Evolutionary conservation across 2,888 invertebrate species (phyloP), one percentile per base, ranked within the genome.

Genomic region (Cosmia pyralina): DNA sequence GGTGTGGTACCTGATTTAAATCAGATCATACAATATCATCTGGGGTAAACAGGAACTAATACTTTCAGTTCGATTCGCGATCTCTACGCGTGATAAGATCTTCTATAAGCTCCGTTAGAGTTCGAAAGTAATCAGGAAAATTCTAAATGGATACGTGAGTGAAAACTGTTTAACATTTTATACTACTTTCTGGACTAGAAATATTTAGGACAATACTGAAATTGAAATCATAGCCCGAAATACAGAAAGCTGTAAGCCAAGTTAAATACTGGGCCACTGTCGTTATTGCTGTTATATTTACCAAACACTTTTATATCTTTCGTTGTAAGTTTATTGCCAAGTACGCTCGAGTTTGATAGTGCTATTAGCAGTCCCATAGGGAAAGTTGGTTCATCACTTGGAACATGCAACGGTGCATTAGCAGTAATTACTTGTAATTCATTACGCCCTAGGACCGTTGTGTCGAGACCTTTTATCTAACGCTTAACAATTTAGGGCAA

Each of bases 401-500:
- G 34, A 76, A 73, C 76, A 73, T 76, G 79, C 73, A 79, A 62
- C 8, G 15, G 19, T 80, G 60, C 57, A 80, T 66, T 67, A 68
- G 52, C 34, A 48, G 53, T 78, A 78, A 78, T 80, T 73, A 38
- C 55, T 60, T 74, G 19, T 53, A 52, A 57, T 73, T 28, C 22
- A 50, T 57, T n/a, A 52, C 0, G 22, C n/a, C 1, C 28, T 13
- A 17, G 28, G 44, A 57, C 15, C 11, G 17, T 17, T 0, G 17
- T 11, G 15, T 19, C 0, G 15, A 28, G 38, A 4, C 4, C 38
- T 66, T 75, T 50, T 41, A 19, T 44, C 15, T 41, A 1, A 17
- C 1, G 13, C 38, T 44, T 15, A 22, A 53, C 13, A 53, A 5
- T 52, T 22, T 22, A 22, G 11, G n/a, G 53, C 13, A 53, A 53